phyloP scores from a whole-genome alignment of 92 coral and sea anemone species.

The Blastomussa wellsi region DNA sequence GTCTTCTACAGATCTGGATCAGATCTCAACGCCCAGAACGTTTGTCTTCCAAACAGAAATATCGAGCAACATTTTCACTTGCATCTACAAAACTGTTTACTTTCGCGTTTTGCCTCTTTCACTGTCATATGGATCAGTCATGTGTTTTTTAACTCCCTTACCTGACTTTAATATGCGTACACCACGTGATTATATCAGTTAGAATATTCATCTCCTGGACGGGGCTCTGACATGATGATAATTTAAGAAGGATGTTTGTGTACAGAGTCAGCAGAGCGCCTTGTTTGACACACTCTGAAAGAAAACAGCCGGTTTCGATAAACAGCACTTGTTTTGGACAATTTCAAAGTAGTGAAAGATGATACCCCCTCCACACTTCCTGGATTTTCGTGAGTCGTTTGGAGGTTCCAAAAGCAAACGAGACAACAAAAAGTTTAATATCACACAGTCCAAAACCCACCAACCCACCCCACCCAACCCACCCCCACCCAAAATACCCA shows the following conservation, averaged over 20 bases:
- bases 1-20: too few relatives aligned
- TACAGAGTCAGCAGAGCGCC: conserved; percentile 81
- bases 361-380: too few relatives aligned
- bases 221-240: conserved; percentile 78
- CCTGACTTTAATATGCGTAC: conserved; percentile 76
- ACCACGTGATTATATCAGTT: conserved; percentile 79
- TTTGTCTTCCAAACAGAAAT: too few relatives aligned
- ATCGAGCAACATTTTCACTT: too few relatives aligned
- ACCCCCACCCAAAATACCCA: too few relatives aligned
- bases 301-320: neutral
- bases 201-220: conserved; percentile 77
- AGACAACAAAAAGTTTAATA: neutral
- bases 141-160: neutral
- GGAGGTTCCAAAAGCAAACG: neutral
- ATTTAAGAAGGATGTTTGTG: conserved; percentile 79
- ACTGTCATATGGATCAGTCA: neutral
- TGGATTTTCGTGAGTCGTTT: neutral
- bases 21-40: too few relatives aligned
- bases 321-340: too few relatives aligned
- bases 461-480: too few relatives aligned
- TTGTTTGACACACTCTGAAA: conserved; percentile 82
- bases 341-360: too few relatives aligned
- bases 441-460: neutral
- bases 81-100: too few relatives aligned
- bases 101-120: neutral